phyloP scores from a whole-genome alignment of 2,797 vertebrate species.

The Limnodromus scolopaceus region DNA sequence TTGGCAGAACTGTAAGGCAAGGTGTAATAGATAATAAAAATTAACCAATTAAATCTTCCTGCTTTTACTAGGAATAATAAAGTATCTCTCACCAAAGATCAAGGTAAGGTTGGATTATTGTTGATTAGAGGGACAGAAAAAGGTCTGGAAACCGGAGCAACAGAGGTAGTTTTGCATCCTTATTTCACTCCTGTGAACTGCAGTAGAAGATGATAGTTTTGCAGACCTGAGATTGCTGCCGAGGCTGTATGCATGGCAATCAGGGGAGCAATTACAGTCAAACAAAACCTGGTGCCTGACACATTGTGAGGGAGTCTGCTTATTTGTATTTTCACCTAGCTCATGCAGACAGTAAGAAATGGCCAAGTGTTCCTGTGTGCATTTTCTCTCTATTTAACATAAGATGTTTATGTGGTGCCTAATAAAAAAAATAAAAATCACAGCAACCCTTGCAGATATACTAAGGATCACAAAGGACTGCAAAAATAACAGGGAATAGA shows the following conservation, averaged over 20 bases:
- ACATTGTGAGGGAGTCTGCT: neutral
- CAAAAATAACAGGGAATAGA: neutral
- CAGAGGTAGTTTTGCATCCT: neutral
- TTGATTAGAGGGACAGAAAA: neutral
- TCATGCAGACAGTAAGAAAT: neutral
- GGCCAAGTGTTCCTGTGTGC: neutral
- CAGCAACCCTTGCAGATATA: neutral
- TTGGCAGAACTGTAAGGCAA: neutral
- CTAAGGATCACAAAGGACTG: neutral
- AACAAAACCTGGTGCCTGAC: neutral
- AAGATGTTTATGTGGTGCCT: neutral
- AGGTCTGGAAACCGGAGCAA: neutral
- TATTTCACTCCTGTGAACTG: neutral
- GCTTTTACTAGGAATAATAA: neutral
- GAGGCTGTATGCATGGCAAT: neutral
- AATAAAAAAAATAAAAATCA: neutral
- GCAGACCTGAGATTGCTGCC: neutral
- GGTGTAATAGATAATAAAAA: neutral
- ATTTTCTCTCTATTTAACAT: neutral
- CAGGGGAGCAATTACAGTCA: neutral
- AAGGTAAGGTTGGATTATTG: neutral
- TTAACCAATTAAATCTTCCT: neutral
- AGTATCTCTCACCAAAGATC: neutral
- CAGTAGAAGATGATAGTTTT: neutral
- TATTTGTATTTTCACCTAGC: conserved; percentile 29